A percentile compares a stretch with the other conserved stretches of the same genome.
These are phyloP conservation scores for Octodonta nipae DNA, from an alignment of 2,888 invertebrate genomes.

Conservation along the genomic window DNA sequence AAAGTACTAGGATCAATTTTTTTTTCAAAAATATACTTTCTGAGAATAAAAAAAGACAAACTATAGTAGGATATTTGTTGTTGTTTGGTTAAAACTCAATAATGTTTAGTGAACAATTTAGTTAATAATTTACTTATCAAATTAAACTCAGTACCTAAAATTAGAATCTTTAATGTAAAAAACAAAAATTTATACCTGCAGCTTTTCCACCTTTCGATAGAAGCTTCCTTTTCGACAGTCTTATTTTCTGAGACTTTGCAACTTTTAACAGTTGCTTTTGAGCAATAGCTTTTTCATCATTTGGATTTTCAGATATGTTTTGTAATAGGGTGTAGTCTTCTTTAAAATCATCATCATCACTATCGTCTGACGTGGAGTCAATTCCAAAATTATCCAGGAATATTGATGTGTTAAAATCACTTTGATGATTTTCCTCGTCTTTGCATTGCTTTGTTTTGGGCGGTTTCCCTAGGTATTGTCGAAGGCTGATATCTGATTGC, in stretches of 20 bases:
- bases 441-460: constrained; percentile 17
- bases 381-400: constrained; percentile 29
- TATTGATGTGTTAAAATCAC: constrained; percentile 20
- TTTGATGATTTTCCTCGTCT: constrained; percentile 20
- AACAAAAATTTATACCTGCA: no score
- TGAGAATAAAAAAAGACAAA: no score
- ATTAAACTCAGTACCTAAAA: no score
- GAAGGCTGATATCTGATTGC: constrained; percentile 35
- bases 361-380: constrained; percentile 30
- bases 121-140: no score
- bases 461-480: constrained; percentile 34
- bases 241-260: constrained; percentile 29
- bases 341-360: constrained; percentile 28
- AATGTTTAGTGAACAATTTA: no score
- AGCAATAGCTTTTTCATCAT: constrained; percentile 33
- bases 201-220: constrained; percentile 25
- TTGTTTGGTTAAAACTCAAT: no score
- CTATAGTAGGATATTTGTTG: no score
- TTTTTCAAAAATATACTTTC: no score
- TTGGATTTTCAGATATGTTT: constrained; percentile 22
- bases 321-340: constrained; percentile 26
- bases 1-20: no score
- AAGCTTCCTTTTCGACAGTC: constrained; percentile 30
- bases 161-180: no score
- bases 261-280: constrained; percentile 34